Evolutionary conservation across 1,140 invertebrate species (phyloP).

Genomic region (Drosophila equinoxialis): DNA sequence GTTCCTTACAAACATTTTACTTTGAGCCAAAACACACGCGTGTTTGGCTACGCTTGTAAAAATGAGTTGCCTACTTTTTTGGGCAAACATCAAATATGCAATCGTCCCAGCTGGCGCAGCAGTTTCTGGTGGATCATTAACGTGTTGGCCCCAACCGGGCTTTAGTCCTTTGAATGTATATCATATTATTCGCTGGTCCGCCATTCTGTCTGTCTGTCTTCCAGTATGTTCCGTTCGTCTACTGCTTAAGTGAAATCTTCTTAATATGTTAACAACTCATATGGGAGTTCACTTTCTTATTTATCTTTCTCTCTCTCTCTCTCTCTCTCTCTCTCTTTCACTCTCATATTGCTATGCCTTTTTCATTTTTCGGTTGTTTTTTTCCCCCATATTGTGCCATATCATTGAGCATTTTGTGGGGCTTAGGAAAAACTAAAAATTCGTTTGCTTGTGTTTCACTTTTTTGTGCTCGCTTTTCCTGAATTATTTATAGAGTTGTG

Average conservation of each 20-base stretch:
- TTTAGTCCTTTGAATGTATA: background rate
- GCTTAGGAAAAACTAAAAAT: slow-evolving; percentile 39
- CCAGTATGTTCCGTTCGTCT: slow-evolving; percentile 10
- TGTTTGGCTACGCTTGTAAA: background rate
- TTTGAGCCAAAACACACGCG: background rate
- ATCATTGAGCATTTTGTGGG: slow-evolving; percentile 8
- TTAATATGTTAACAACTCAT: slow-evolving; percentile 79
- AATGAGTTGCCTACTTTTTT: slow-evolving; percentile 16
- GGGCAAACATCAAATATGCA: slow-evolving; percentile 11
- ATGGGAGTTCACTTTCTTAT: slow-evolving; percentile 33
- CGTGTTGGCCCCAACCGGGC: background rate
- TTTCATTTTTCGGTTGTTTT: slow-evolving; percentile 32
- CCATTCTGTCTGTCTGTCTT: slow-evolving; percentile 21
- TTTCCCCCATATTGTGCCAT: background rate
- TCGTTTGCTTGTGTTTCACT: slow-evolving; percentile 41
- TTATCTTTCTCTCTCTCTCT: background rate
- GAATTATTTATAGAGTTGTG: slow-evolving; percentile 40
- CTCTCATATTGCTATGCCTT: slow-evolving; percentile 15
- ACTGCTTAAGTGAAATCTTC: slow-evolving; percentile 72
- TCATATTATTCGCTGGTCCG: background rate
- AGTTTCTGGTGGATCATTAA: slow-evolving; percentile 16
- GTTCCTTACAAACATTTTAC: background rate
- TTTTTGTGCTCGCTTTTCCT: slow-evolving; percentile 18
- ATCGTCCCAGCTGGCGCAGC: slow-evolving; percentile 8
- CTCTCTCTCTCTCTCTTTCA: background rate